phyloP scores from a whole-genome alignment of 2,888 invertebrate genomes.

The Sminthurides aquaticus region DNA sequence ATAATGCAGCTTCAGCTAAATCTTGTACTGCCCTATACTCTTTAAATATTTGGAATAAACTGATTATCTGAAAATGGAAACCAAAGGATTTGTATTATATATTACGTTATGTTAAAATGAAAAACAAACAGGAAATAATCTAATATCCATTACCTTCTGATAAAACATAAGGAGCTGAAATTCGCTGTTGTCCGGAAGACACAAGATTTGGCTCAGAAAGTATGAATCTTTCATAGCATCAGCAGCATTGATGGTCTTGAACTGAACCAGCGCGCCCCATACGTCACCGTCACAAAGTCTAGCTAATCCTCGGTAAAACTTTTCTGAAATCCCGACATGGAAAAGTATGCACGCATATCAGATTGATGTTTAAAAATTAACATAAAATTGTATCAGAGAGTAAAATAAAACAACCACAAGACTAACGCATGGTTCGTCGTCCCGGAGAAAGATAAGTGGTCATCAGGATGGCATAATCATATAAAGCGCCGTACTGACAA shows the following conservation, averaged over 20 bases:
- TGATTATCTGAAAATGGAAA: slow-evolving; percentile 28
- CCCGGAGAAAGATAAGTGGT: slow-evolving; percentile 29
- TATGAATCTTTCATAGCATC: slow-evolving; percentile 33
- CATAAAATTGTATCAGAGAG: slow-evolving; percentile 1
- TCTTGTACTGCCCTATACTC: slow-evolving; percentile 30
- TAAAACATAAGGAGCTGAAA: slow-evolving; percentile 15
- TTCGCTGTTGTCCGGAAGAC: not conserved
- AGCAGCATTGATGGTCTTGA: slow-evolving; percentile 28
- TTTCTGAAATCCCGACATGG: no score
- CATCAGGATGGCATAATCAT: slow-evolving; percentile 36
- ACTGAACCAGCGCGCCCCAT: slow-evolving; percentile 28
- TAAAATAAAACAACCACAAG: not conserved
- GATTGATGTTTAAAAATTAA: slow-evolving; percentile 4
- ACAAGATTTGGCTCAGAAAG: slow-evolving; percentile 33
- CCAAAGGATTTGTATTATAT: no score
- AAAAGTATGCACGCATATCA: no score
- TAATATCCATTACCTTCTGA: slow-evolving; percentile 26
- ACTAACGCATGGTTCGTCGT: slow-evolving; percentile 31
- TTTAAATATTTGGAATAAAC: slow-evolving; percentile 39
- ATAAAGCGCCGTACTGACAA: slow-evolving; percentile 36
- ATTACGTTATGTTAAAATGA: no score
- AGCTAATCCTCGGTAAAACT: slow-evolving; percentile 34
- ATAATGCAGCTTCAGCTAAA: slow-evolving; percentile 33
- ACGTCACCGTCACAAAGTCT: slow-evolving; percentile 34
- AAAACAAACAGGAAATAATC: no score